A percentile compares a stretch with the other conserved stretches of the same genome.
Conservation (phyloP, 2,113 vertebrate genomes). For the Hiodon tergisus region DNA sequence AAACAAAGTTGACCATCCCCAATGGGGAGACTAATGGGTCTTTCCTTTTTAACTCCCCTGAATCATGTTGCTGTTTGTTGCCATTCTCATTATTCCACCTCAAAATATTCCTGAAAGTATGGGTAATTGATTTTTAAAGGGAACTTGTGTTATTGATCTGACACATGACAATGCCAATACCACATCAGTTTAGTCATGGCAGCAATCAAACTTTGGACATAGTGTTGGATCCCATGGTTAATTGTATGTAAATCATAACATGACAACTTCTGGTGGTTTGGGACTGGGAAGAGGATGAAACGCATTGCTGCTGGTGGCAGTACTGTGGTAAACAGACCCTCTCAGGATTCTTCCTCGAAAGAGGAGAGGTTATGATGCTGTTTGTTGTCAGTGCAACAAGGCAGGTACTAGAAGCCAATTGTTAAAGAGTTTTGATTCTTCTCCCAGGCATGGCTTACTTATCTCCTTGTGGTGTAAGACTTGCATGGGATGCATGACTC, state of each 20-base stretch:
- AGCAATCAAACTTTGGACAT: slow-evolving; percentile 25
- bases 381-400: background rate
- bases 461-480: background rate
- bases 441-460: slow-evolving; percentile 16
- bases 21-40: too few species aligned
- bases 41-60: background rate
- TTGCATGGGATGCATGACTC: background rate
- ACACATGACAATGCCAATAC: slow-evolving; percentile 31
- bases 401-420: slow-evolving; percentile 7
- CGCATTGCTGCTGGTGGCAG: slow-evolving; percentile 2
- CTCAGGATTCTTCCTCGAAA: slow-evolving; percentile 12
- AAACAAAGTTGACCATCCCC: too few species aligned
- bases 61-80: slow-evolving; percentile 25
- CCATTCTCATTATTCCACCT: slow-evolving; percentile 5
- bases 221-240: slow-evolving; percentile 7
- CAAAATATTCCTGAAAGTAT: slow-evolving; percentile 38
- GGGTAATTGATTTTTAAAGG: slow-evolving; percentile 62
- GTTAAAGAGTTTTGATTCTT: slow-evolving; percentile 19
- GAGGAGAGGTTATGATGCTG: slow-evolving; percentile 9
- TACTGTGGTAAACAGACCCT: background rate
- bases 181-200: slow-evolving; percentile 18
- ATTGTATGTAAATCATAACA: background rate
- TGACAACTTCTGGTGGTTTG: slow-evolving; percentile 22
- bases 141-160: slow-evolving; percentile 65
- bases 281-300: slow-evolving; percentile 8